These are phyloP conservation scores for Cephus pulcher DNA, from an alignment of 2,888 invertebrate genomes.

Conservation along the genomic window DNA sequence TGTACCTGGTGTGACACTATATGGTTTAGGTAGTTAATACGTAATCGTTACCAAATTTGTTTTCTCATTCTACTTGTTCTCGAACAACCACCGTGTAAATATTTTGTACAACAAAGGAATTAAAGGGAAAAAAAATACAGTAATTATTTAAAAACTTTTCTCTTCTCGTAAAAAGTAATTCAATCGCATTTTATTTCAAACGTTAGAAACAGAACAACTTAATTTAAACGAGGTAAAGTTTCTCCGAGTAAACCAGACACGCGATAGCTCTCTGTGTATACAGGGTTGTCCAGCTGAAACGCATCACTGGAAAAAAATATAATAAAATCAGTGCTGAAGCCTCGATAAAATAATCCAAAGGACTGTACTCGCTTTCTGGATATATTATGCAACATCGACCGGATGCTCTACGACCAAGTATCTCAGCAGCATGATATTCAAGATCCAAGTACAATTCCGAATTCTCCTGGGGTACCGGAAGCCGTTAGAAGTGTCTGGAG, in stretches of 20 bases:
- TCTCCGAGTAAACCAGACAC: too few relatives aligned
- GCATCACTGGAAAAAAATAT: too few relatives aligned
- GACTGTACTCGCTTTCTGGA: constrained; percentile 72
- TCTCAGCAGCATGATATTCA: constrained; percentile 78
- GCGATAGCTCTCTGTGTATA: too few relatives aligned
- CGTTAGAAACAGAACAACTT: neutral
- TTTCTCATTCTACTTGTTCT: neutral
- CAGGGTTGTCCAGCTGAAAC: too few relatives aligned
- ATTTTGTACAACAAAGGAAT: too few relatives aligned
- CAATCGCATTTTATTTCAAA: neutral
- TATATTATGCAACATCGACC: constrained; percentile 69
- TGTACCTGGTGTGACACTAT: neutral
- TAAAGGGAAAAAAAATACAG: too few relatives aligned
- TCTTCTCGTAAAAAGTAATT: neutral
- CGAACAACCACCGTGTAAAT: too few relatives aligned
- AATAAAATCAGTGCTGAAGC: constrained; percentile 32
- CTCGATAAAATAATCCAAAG: constrained; percentile 69
- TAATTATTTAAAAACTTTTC: too few relatives aligned
- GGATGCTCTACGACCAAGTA: constrained; percentile 68
- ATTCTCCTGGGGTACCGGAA: constrained; percentile 75
- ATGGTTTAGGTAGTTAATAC: too few relatives aligned
- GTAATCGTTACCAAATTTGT: neutral
- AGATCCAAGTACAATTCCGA: constrained; percentile 75
- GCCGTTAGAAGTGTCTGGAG: constrained; percentile 82
- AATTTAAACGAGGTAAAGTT: neutral